Percentiles rank a stretch among this genome's conserved stretches.
phyloP scores from a whole-genome alignment of 2,888 invertebrate genomes.

The Entomobrya multifasciata region DNA sequence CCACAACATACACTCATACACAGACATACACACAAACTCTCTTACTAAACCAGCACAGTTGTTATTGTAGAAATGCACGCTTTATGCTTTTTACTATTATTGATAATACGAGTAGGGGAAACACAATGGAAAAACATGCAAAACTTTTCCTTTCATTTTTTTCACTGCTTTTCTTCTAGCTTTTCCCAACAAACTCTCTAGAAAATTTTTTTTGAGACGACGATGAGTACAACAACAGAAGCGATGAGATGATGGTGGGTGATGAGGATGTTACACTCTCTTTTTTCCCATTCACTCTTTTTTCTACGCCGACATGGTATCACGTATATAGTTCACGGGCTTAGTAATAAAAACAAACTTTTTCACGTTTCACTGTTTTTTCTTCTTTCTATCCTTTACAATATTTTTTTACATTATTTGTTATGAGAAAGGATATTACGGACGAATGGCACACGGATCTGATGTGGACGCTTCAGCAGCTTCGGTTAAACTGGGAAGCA shows the following conservation, averaged over 20 bases:
- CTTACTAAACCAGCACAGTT: no score
- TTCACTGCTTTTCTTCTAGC: slow-evolving; percentile 18
- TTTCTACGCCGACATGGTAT: slow-evolving; percentile 41
- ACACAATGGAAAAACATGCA: slow-evolving; percentile 44
- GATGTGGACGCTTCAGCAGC: slow-evolving; percentile 72
- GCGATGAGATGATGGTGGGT: slow-evolving; percentile 7
- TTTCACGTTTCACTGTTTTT: slow-evolving; percentile 36
- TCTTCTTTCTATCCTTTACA: neutral
- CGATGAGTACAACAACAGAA: neutral
- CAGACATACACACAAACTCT: slow-evolving; percentile 10
- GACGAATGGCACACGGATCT: slow-evolving; percentile 50
- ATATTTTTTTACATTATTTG: neutral
- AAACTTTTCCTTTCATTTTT: slow-evolving; percentile 68
- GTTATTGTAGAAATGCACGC: slow-evolving; percentile 4
- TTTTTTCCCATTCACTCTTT: slow-evolving; percentile 49
- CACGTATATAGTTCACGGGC: slow-evolving; percentile 46
- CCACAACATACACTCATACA: neutral
- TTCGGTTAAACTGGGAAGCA: slow-evolving; percentile 73
- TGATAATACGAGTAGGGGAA: slow-evolving; percentile 16
- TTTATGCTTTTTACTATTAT: neutral
- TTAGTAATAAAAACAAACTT: slow-evolving; percentile 39
- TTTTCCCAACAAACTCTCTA: slow-evolving; percentile 51
- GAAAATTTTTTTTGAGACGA: slow-evolving; percentile 35
- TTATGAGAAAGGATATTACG: slow-evolving; percentile 24
- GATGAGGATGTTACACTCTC: slow-evolving; percentile 25